These are phyloP conservation scores for Aradus depressus DNA, from an alignment of 2,888 invertebrate species.

Conservation along the genomic window DNA sequence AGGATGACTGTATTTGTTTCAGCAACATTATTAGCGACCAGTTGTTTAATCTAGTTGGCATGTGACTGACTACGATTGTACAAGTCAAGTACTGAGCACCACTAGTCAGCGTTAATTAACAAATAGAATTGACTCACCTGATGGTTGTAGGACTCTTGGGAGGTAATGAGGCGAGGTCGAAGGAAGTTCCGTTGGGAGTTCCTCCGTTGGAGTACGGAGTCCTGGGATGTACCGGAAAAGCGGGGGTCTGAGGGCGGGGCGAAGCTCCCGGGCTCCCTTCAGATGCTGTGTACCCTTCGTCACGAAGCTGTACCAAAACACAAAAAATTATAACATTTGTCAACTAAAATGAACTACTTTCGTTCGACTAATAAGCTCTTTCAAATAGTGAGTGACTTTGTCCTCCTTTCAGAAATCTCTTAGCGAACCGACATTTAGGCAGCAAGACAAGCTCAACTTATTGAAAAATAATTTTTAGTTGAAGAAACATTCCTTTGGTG, in stretches of 20 bases:
- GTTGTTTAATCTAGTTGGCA: too few relatives aligned
- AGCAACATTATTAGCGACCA: too few relatives aligned
- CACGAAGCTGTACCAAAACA: conserved; percentile 41
- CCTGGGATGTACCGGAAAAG: conserved; percentile 83
- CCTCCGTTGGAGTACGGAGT: conserved; percentile 75
- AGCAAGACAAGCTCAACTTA: too few relatives aligned
- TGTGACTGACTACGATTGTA: background rate
- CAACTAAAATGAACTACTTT: too few relatives aligned
- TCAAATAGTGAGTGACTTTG: too few relatives aligned
- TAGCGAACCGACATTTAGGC: too few relatives aligned
- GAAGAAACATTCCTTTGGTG: too few relatives aligned
- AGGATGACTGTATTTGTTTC: too few relatives aligned
- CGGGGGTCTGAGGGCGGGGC: conserved; percentile 76
- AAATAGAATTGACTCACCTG: conserved; percentile 39
- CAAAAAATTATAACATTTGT: too few relatives aligned
- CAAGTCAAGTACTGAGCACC: background rate
- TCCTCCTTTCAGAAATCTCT: too few relatives aligned
- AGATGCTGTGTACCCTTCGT: conserved; percentile 48
- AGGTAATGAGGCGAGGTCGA: conserved; percentile 50
- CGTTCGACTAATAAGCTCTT: too few relatives aligned
- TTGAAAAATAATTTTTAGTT: too few relatives aligned
- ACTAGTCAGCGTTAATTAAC: background rate
- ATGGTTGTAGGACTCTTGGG: conserved; percentile 69
- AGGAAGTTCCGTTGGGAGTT: conserved; percentile 37
- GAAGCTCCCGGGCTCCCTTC: conserved; percentile 44